Conservation (phyloP, 1,140 invertebrate genomes). For the Drosophila pectinifera region DNA sequence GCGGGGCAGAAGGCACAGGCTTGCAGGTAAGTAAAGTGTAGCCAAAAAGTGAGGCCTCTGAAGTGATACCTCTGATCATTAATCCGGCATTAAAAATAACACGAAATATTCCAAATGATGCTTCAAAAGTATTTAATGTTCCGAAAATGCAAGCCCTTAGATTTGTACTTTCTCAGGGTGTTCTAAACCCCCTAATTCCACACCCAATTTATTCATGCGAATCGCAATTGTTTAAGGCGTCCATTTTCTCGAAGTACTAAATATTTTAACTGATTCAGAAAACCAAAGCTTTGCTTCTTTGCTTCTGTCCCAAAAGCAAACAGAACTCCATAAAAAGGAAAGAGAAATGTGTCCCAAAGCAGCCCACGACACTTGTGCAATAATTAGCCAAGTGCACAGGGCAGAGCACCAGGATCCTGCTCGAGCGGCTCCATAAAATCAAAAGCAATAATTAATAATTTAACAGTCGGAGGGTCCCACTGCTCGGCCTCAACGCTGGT, state of each 20-base stretch:
- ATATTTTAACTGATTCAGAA: slow-evolving; percentile 12
- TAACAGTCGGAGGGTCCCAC: slow-evolving; percentile 36
- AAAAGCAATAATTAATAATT: slow-evolving; percentile 66
- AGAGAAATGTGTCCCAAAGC: slow-evolving; percentile 18
- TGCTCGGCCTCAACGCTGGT: slow-evolving; percentile 9
- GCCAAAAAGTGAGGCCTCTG: too few relatives aligned
- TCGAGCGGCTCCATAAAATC: slow-evolving; percentile 48
- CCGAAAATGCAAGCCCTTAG: too few relatives aligned
- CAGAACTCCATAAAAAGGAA: slow-evolving; percentile 5
- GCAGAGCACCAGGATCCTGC: not conserved
- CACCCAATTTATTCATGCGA: not conserved
- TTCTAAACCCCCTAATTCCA: not conserved
- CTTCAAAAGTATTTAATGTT: too few relatives aligned
- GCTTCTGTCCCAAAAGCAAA: slow-evolving; percentile 12
- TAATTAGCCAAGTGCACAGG: slow-evolving; percentile 67
- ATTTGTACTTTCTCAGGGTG: not conserved
- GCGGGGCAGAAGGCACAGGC: slow-evolving; percentile 90
- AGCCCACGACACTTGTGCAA: slow-evolving; percentile 42
- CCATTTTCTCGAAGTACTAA: not conserved
- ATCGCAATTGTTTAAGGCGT: not conserved
- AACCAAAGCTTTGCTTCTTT: not conserved
- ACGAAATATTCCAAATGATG: too few relatives aligned
- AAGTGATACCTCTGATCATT: too few relatives aligned
- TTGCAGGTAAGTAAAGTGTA: slow-evolving; percentile 69
- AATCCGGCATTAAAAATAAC: too few relatives aligned